Conservation (phyloP, 1,140 invertebrate genomes). For the Sarcophaga peregrina region DNA sequence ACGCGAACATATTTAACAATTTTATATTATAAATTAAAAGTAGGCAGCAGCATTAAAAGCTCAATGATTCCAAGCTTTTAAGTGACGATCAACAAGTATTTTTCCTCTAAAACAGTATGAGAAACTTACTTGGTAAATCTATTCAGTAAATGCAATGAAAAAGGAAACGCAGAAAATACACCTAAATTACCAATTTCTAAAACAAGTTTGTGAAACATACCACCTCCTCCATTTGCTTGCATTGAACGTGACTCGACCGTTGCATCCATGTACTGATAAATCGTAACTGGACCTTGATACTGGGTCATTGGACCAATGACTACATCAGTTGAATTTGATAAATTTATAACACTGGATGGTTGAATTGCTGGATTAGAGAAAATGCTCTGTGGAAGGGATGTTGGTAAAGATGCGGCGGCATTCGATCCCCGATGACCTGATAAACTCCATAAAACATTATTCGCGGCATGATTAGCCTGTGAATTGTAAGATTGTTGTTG, state of each 20-base stretch:
- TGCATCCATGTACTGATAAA: constrained; percentile 65
- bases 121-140: too few species aligned
- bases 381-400: constrained; percentile 52
- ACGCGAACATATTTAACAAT: too few species aligned
- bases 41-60: background rate
- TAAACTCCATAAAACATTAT: constrained; percentile 52
- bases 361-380: constrained; percentile 57
- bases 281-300: constrained; percentile 66
- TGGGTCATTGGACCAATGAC: constrained; percentile 67
- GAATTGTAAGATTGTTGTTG: background rate
- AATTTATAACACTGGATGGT: constrained; percentile 61
- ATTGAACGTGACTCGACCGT: constrained; percentile 57
- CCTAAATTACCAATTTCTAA: background rate
- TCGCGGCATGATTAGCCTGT: constrained; percentile 10
- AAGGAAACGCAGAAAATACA: too few species aligned
- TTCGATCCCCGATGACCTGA: constrained; percentile 46
- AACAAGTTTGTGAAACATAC: background rate
- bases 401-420: constrained; percentile 43
- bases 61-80: background rate
- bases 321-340: constrained; percentile 65
- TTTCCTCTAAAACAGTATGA: too few species aligned
- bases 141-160: too few species aligned
- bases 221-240: constrained; percentile 55
- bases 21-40: too few species aligned
- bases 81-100: background rate